Percentiles rank a stretch among this genome's conserved stretches.
Evolutionary conservation across 2,888 invertebrate species (phyloP).

Genomic region (Herminia tarsipennalis): DNA sequence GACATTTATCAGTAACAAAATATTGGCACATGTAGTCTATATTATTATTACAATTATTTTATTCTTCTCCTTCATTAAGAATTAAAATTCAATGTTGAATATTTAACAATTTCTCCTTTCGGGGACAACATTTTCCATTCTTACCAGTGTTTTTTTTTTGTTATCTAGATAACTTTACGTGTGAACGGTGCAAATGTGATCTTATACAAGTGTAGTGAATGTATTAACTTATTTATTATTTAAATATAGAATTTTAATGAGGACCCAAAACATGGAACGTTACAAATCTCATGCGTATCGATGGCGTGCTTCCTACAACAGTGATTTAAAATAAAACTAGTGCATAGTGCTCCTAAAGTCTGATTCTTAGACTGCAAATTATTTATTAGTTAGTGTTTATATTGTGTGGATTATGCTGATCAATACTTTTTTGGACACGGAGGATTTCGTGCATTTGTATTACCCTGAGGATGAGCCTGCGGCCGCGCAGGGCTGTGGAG

Average conservation of each 20-base stretch:
- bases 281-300: conserved; percentile 62
- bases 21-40: too few relatives aligned
- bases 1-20: too few relatives aligned
- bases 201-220: conserved; percentile 74
- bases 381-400: conserved; percentile 73
- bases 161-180: conserved; percentile 63
- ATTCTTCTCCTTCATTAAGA: too few relatives aligned
- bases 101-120: too few relatives aligned
- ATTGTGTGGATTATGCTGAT: conserved; percentile 80
- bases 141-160: conserved; percentile 19
- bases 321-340: conserved; percentile 64
- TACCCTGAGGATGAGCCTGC: conserved; percentile 80
- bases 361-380: conserved; percentile 75
- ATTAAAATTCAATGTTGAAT: too few relatives aligned
- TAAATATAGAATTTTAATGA: conserved; percentile 52
- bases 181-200: conserved; percentile 74
- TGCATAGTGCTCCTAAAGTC: conserved; percentile 67
- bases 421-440: conserved; percentile 83
- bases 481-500: conserved; percentile 75
- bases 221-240: conserved; percentile 64
- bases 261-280: conserved; percentile 71
- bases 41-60: too few relatives aligned
- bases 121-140: neutral
- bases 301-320: conserved; percentile 73
- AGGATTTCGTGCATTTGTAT: conserved; percentile 83